A percentile compares a stretch with the other conserved stretches of the same genome.
phyloP scores from a whole-genome alignment of 2,888 invertebrate genomes.

The Parochlus steinenii region DNA sequence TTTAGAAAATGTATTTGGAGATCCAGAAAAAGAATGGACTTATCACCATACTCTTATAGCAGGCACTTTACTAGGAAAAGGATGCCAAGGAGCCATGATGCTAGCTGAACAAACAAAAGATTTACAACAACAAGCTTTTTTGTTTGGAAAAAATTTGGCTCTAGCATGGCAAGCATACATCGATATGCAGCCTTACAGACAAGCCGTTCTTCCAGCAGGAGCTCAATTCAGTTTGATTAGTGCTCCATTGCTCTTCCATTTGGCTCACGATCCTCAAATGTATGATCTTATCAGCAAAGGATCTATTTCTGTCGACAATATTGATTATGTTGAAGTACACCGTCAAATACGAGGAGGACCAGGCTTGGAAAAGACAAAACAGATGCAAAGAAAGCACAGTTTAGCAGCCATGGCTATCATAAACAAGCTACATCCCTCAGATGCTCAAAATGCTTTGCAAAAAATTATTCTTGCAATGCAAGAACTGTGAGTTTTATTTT shows the following conservation, averaged over 20 bases:
- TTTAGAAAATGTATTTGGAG: conserved; percentile 37
- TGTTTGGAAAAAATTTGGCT: conserved; percentile 81
- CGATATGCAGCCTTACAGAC: too few relatives aligned
- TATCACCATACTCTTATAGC: conserved; percentile 63
- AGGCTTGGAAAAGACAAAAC: conserved; percentile 55
- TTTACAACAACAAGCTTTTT: conserved; percentile 64
- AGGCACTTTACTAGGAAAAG: conserved; percentile 60
- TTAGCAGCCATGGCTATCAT: conserved; percentile 57
- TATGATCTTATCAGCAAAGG: conserved; percentile 34
- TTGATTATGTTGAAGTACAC: conserved; percentile 34
- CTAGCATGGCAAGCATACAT: conserved; percentile 74
- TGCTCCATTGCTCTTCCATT: conserved; percentile 58
- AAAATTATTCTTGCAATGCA: conserved; percentile 80
- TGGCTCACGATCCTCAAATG: conserved; percentile 46
- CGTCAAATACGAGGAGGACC: conserved; percentile 45
- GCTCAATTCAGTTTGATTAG: too few relatives aligned
- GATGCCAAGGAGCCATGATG: conserved; percentile 72
- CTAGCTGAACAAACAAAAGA: conserved; percentile 63
- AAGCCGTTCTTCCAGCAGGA: too few relatives aligned
- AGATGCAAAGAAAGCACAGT: conserved; percentile 57
- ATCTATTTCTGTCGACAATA: conserved; percentile 25
- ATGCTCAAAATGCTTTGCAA: conserved; percentile 67
- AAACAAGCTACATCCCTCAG: conserved; percentile 57
- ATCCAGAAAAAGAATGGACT: conserved; percentile 63
- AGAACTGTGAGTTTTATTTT: conserved; percentile 27